Conservation (phyloP, 2,888 invertebrate genomes). For the Venusia cambrica region DNA sequence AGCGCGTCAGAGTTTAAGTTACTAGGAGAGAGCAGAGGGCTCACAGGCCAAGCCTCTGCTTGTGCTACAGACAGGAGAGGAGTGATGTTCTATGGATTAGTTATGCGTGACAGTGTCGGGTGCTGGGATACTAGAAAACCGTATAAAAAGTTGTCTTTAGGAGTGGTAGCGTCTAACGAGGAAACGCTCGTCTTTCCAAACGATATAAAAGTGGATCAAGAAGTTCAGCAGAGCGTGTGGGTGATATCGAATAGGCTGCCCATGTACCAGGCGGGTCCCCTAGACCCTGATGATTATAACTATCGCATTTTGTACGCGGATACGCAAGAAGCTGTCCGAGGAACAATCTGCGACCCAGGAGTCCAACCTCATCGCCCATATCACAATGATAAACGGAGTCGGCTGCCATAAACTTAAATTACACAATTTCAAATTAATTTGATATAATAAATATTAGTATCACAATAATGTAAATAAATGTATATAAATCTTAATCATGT, state of each 20-base stretch:
- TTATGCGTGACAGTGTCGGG: conserved; percentile 87
- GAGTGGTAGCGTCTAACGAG: conserved; percentile 82
- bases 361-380: too few relatives aligned
- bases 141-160: conserved; percentile 83
- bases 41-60: conserved; percentile 86
- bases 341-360: conserved; percentile 86
- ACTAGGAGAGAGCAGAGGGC: conserved; percentile 78
- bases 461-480: not conserved
- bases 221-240: conserved; percentile 86
- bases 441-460: conserved; percentile 1
- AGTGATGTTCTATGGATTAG: conserved; percentile 90
- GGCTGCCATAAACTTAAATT: conserved; percentile 39
- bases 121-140: conserved; percentile 90
- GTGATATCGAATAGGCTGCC: conserved; percentile 88
- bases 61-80: conserved; percentile 86
- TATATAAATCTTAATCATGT: too few relatives aligned
- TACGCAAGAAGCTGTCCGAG: conserved; percentile 82
- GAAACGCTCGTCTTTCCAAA: conserved; percentile 89
- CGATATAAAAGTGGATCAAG: conserved; percentile 88
- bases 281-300: conserved; percentile 85
- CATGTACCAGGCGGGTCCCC: conserved; percentile 84
- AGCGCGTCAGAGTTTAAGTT: conserved; percentile 58
- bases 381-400: conserved; percentile 33
- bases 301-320: conserved; percentile 87
- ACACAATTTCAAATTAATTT: conserved; percentile 5